Evolutionary conservation across 1,140 invertebrate species (phyloP), one percentile per base, ranked within the genome.

Genomic region (Gerris buenoi): DNA sequence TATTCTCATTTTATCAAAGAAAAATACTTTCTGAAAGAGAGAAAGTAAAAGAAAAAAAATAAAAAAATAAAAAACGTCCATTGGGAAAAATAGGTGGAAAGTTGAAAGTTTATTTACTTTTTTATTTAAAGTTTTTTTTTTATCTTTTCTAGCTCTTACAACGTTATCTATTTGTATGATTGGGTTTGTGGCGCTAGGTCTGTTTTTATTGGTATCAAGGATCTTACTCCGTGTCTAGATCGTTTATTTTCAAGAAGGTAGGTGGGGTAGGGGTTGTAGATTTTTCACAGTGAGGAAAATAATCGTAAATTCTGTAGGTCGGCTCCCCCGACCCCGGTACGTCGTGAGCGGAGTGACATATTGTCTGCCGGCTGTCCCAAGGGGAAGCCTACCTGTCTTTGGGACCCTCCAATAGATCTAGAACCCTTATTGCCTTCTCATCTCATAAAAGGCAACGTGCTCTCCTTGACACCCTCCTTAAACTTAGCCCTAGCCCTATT

Each of bases 241-340:
- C 33, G 33, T 46, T 46, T 46, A 46, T 46, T 46, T 18, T n/a
- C n/a, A n/a, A 46, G 33, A 10, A 46, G 33, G 33, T 10, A 46
- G 33, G 18, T 10, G 33, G 5, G 18, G n/a, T 60, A 66, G 61
- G 65, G 58, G 58, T 60, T 27, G 65, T 66, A 66, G 65, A 66
- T 66, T 66, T 66, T 66, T 66, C 65, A 66, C 65, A 26, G 25
- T 18, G 58, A 56, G 65, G 22, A 56, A 26, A 66, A 66, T 66
- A 66, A 66, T 66, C 65, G 65, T 66, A 66, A 66, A 66, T 66
- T 58, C 58, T 25, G 22, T 56, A 66, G 65, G 60, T 66, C 13
- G 25, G 65, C 23, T 28, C 28, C 27, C 33, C 33, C n/a, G n/a
- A n/a, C n/a, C n/a, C 33, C 18, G 5, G 33, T 10, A 46, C 18